Conservation (phyloP, 2,113 vertebrate species). For the Cochlearius cochlearius region DNA sequence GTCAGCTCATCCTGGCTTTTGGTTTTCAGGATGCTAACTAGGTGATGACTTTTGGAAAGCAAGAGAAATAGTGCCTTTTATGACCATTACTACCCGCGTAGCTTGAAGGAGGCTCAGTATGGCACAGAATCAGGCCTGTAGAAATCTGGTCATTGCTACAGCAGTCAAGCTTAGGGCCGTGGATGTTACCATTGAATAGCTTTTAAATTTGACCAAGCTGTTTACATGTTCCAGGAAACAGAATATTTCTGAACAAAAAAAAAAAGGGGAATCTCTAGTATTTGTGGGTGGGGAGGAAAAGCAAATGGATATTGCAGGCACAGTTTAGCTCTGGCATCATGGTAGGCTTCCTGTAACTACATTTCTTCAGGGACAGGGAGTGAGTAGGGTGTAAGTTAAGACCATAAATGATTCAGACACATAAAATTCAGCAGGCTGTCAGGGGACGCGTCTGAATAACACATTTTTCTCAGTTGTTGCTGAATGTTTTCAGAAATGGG, state of each 20-base stretch:
- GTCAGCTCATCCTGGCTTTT: background rate
- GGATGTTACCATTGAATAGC: background rate
- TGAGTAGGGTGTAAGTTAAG: background rate
- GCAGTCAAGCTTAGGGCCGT: background rate
- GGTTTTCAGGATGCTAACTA: background rate
- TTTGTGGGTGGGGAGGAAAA: background rate
- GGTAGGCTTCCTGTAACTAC: background rate
- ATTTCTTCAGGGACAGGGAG: background rate
- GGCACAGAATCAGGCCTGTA: background rate
- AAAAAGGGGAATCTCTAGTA: background rate
- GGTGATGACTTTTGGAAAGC: conserved; percentile 3
- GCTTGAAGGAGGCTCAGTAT: background rate
- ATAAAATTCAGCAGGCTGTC: background rate
- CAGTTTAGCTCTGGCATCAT: background rate
- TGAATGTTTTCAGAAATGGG: background rate
- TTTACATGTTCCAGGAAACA: background rate
- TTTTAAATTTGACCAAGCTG: background rate
- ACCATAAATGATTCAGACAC: background rate
- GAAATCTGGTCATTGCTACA: background rate
- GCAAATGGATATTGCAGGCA: background rate
- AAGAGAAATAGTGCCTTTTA: background rate
- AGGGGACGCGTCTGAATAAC: background rate
- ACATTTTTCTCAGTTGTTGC: background rate
- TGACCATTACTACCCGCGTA: fast-evolving
- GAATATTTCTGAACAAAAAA: background rate